Percentiles rank a stretch among this genome's conserved stretches.
These are phyloP conservation scores for Stenolophus ochropezus DNA, from an alignment of 2,888 invertebrate species.

Conservation along the genomic window DNA sequence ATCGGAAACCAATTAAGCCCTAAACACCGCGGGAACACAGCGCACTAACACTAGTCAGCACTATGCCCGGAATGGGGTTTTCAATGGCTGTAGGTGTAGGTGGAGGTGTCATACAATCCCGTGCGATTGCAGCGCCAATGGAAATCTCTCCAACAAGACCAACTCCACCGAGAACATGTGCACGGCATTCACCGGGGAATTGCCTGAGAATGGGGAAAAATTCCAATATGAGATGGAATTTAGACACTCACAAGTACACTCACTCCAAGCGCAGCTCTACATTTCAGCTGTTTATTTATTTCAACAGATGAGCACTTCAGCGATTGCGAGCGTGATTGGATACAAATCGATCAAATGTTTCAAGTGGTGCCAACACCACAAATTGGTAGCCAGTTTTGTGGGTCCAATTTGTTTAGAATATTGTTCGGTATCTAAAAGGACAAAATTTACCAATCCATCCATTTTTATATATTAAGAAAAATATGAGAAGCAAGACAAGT, in stretches of 20 bases:
- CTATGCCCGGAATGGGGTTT: neutral
- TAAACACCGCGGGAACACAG: constrained; percentile 12
- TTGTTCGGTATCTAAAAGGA: no score
- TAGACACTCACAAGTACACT: neutral
- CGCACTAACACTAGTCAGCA: neutral
- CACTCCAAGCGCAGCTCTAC: no score
- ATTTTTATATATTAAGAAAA: no score
- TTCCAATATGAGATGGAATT: neutral
- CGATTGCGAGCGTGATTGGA: no score
- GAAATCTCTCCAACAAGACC: neutral
- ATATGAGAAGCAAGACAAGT: no score
- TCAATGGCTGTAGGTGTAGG: neutral
- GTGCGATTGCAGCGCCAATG: neutral
- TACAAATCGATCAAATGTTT: no score
- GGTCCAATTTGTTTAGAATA: no score
- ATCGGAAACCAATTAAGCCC: constrained; percentile 38
- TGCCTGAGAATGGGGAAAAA: neutral
- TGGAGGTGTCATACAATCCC: neutral
- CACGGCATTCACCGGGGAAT: neutral
- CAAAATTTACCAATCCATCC: no score
- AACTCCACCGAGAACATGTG: neutral
- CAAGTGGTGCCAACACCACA: no score
- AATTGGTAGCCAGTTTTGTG: no score
- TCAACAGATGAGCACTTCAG: no score
- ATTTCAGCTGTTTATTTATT: no score